Base-by-base conservation (phyloP, 2,113 vertebrate species). In the Porphyrio hochstetteri region DNA sequence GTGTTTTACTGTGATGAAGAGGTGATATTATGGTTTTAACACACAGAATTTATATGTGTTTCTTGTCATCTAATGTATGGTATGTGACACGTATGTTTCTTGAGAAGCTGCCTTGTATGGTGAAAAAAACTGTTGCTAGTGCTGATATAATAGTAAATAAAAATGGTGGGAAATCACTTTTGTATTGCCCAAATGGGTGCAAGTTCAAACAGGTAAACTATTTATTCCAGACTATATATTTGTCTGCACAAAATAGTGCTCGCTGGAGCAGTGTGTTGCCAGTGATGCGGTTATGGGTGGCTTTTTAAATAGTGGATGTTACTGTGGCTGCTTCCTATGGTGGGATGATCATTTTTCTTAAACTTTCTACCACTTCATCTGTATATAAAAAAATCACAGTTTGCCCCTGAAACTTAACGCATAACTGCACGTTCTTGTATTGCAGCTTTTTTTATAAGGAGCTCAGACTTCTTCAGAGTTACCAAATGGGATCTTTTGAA, bases 11-110 rank as follows among this genome's bases (percentile, higher is more conserved):
- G 6, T 80, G 64, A 36, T n/a, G 69, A 57, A 13, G 29, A 74
- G 33, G 6, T 0, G 0, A 12, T 79, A 29, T 7, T 77, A 35
- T 29, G 14, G 14, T 46, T 88, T 59, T 71, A 52, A 16, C 21
- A 3, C 52, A 40, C n/a, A 75, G 20, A 72, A 90, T 40, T 36
- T 63, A 4, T 24, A 60, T 35, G 18, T 68, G 29, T 61, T 87
- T 78, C 18, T 75, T 21, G 12, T 48, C 24, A 33, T 59, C 36
- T 74, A 10, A 10, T 21, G 12, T 82, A 19, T 67, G 21, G 13
- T 78, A 35, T 13, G 6, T 64, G 56, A 23, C 61, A 27, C 31
- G 2, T 33, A 10, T 25, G 23, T 70, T 82, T 50, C 46, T 80
- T 53, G 55, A 79, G 76, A 86, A 65, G 23, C 14, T 86, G 36